Percentiles rank a stretch among this genome's conserved stretches.
Conservation (phyloP, 2,113 vertebrate species). For the Perccottus glenii region DNA sequence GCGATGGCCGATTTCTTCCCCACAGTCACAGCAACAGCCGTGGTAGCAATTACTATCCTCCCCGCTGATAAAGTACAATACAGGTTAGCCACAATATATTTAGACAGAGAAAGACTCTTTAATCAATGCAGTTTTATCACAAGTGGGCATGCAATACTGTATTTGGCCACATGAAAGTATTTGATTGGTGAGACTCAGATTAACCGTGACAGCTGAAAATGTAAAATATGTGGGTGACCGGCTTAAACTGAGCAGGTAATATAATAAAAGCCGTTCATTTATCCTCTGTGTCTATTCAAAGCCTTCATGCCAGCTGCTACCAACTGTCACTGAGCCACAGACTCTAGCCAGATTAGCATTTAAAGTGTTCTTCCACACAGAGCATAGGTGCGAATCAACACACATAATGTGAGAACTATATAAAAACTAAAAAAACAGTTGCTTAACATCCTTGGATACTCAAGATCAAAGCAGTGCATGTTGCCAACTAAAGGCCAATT, state of each 20-base stretch:
- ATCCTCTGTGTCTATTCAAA: constrained; percentile 21
- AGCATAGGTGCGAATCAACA: constrained; percentile 30
- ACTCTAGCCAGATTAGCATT: constrained; percentile 48
- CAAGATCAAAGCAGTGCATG: background rate
- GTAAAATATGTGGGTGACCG: constrained; percentile 35
- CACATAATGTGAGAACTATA: constrained; percentile 17
- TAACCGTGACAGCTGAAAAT: constrained; percentile 16
- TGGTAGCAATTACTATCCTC: constrained; percentile 84
- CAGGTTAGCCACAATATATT: constrained; percentile 20
- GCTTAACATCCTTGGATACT: background rate
- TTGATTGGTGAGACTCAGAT: background rate
- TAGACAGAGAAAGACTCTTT: background rate
- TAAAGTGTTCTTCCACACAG: constrained; percentile 43
- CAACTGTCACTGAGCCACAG: constrained; percentile 35
- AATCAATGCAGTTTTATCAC: constrained; percentile 4
- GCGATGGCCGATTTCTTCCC: constrained; percentile 89
- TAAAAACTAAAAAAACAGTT: background rate
- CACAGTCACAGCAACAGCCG: constrained; percentile 84
- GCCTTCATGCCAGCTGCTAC: constrained; percentile 37
- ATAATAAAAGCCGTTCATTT: constrained; percentile 20
- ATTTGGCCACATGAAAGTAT: too few relatives aligned
- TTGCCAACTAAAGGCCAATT: too few relatives aligned
- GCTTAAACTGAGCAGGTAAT: constrained; percentile 19
- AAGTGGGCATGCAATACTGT: background rate
- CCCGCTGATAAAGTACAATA: constrained; percentile 76